These are phyloP conservation scores for Mobula birostris DNA, from an alignment of 2,113 vertebrate genomes.

Conservation along the genomic window DNA sequence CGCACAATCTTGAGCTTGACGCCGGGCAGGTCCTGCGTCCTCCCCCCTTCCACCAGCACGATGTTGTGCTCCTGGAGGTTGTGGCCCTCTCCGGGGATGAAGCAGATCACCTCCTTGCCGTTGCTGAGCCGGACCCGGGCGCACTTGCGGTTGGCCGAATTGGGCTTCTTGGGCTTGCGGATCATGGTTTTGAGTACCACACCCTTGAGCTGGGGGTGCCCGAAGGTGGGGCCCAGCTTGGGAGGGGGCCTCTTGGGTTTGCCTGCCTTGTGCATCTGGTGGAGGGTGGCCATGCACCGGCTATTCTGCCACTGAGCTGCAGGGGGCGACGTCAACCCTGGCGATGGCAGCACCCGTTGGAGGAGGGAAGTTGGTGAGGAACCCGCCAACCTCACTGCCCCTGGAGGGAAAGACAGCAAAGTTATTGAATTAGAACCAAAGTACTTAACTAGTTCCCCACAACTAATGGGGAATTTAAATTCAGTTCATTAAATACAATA, in stretches of 20 bases:
- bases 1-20: slow-evolving; percentile 74
- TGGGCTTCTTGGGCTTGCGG: slow-evolving; percentile 90
- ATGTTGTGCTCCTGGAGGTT: slow-evolving; percentile 85
- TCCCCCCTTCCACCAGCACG: slow-evolving; percentile 76
- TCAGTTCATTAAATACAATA: too few species aligned
- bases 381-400: background rate
- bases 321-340: too few species aligned
- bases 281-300: slow-evolving; percentile 79
- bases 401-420: background rate
- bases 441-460: too few species aligned
- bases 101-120: slow-evolving; percentile 71
- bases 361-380: background rate
- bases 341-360: background rate
- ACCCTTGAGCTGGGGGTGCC: slow-evolving; percentile 76
- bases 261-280: slow-evolving; percentile 81
- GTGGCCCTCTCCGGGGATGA: slow-evolving; percentile 86
- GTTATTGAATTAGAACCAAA: background rate
- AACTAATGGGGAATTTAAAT: too few species aligned
- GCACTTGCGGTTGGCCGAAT: slow-evolving; percentile 88
- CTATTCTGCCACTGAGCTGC: background rate
- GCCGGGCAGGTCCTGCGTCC: slow-evolving; percentile 83
- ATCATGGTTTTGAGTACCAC: slow-evolving; percentile 79
- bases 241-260: slow-evolving; percentile 41
- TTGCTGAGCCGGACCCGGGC: slow-evolving; percentile 74
- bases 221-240: slow-evolving; percentile 50